A percentile compares a stretch with the other conserved stretches of the same genome.
Conservation (phyloP, 1,140 invertebrate genomes). For the Carposina sasakii region DNA sequence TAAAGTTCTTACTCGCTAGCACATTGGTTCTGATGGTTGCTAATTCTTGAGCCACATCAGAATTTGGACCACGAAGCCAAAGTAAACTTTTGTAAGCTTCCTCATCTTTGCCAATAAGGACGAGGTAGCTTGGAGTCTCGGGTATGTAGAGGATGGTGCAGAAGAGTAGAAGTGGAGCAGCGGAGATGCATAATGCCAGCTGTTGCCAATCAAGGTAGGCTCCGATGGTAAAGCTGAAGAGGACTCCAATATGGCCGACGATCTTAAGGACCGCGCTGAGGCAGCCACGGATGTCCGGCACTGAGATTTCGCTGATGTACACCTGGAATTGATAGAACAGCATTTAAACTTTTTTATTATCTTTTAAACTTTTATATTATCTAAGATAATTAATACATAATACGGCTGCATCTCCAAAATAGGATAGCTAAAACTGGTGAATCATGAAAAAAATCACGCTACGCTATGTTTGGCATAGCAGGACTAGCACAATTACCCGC, state of each 20-base stretch:
- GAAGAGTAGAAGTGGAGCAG: conserved; percentile 77
- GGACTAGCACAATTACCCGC: no score
- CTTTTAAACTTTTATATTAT: no score
- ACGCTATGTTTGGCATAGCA: no score
- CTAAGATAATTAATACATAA: no score
- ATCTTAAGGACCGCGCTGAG: conserved; percentile 91
- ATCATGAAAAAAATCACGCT: no score
- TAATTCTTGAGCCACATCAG: conserved; percentile 82
- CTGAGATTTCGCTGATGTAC: conserved; percentile 94
- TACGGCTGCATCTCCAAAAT: no score
- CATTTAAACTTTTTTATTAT: no score
- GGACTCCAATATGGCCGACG: conserved; percentile 87
- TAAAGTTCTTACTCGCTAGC: conserved; percentile 69
- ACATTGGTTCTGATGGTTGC: conserved; percentile 80
- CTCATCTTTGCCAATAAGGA: conserved; percentile 75
- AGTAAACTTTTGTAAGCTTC: conserved; percentile 83
- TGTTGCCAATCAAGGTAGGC: conserved; percentile 89
- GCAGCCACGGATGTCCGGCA: conserved; percentile 88
- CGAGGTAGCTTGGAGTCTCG: conserved; percentile 81
- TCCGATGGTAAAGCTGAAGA: conserved; percentile 88
- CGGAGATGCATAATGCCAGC: conserved; percentile 83
- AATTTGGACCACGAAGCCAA: conserved; percentile 83
- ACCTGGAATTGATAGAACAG: conserved; percentile 74
- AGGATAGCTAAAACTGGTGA: no score
- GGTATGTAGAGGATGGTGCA: conserved; percentile 76